Base-by-base conservation (phyloP, 2,113 vertebrate genomes). In the Lepus americanus region DNA sequence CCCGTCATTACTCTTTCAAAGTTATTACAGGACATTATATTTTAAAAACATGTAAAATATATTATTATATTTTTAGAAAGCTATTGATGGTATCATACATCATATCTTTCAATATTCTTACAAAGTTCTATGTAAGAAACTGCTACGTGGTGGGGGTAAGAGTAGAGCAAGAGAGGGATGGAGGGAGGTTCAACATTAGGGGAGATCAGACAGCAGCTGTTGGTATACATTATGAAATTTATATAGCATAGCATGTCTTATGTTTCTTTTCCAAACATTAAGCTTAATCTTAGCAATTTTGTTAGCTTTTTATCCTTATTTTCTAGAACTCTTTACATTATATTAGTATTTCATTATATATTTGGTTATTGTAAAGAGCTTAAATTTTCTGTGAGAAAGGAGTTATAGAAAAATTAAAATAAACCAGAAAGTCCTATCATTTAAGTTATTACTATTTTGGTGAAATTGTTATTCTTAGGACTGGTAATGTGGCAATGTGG, bases 311-410 rank as follows among this genome's bases (percentile, higher is more conserved):
- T 77, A 25, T 39, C 20, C n/a, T 89, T 82, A 82, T 90, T 87
- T 96, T 77, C 67, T 83, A 73, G 25, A 90, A 12, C 33, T 22
- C 17, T 74, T 76, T 31, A 55, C 11, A 72, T 70, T 93, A 36
- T 27, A 66, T 33, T 76, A n/a, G 20, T 55, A 78, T 72, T 79
- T 87, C 14, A 61, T 39, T n/a, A 36, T 14, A 29, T 53, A 73
- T 89, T 90, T 80, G 81, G 13, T 67, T 90, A 23, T 33, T 55
- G 79, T 70, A 36, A n/a, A 63, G 9, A 44, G 44, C 9, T 81
- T 96, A 89, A 31, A 49, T 81, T 69, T 83, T 9, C 87, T 90
- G 51, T 73, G 17, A 90, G 19, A 72, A 79, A 9, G 90, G 11
- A 78, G n/a, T 29, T 63, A 49, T 19, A 53, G 6, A 51, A 85